Percentiles rank a stretch among this genome's conserved stretches.
Conservation (phyloP, 1,140 invertebrate genomes). For the Cydia fagiglandana region DNA sequence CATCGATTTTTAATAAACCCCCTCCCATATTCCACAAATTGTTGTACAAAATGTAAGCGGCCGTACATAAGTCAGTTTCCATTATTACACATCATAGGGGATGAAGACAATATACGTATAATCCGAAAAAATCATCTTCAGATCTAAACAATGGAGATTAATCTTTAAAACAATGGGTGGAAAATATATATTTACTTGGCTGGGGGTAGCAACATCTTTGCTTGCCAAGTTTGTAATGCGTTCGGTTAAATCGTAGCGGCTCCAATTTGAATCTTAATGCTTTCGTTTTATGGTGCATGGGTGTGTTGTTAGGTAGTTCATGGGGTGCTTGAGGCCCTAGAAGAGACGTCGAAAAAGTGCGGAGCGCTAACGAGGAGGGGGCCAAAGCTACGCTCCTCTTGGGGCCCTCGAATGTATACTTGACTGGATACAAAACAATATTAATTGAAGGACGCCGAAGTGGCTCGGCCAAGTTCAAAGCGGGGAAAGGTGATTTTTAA, state of each 20-base stretch:
- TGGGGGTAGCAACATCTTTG: neutral
- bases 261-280: neutral
- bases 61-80: constrained; percentile 29
- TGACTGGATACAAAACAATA: constrained; percentile 16
- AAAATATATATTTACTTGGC: constrained; percentile 8
- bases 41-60: constrained; percentile 30
- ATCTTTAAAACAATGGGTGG: neutral
- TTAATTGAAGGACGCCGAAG: neutral
- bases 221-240: neutral
- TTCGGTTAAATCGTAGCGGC: neutral
- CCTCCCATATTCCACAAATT: constrained; percentile 28
- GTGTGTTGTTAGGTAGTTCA: neutral
- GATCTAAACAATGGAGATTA: constrained; percentile 5
- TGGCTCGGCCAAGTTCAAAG: neutral
- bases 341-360: constrained; percentile 30
- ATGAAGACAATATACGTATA: constrained; percentile 31
- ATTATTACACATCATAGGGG: constrained; percentile 32
- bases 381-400: constrained; percentile 7
- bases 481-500: neutral
- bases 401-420: neutral
- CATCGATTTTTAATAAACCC: constrained; percentile 32
- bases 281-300: neutral
- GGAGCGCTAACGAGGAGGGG: constrained; percentile 28
- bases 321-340: constrained; percentile 3
- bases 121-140: constrained; percentile 23